Base-by-base conservation (phyloP, 2,113 vertebrate genomes). In the Serranochromis macrocephalus region DNA sequence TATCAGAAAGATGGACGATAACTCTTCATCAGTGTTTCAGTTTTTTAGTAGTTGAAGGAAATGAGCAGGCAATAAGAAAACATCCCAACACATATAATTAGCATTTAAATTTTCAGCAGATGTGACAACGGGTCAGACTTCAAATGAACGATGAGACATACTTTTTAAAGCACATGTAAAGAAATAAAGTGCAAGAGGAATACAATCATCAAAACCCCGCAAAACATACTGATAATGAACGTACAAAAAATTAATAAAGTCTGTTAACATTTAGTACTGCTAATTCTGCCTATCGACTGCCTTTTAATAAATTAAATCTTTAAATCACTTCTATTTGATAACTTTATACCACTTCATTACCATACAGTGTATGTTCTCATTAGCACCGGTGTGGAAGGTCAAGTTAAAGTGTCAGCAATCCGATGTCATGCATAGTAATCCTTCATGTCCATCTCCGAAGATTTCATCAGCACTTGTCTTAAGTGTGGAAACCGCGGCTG, bases 401-500 rank as follows among this genome's bases (percentile, higher is more conserved):
- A 54, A 58, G 31, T 81, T 85, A 63, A 85, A 88, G 80, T 66
- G 33, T 86, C 80, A 78, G 82, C 80, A 85, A 53, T 89, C 83
- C n/a, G 26, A 66, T 36, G 85, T 91, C 94, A 92, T 95, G 94
- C 94, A 92, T 93, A 92, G 90, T 53, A 45, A 83, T 81, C 73
- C 73, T 36, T 31, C 3, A 4, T 51, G 33, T 31, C 19, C 45
- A 31, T 29, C 42, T 19, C 45, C 1, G 13, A 73, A 73, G 14
- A 73, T 73, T 73, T 51, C 26, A 63, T 47, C 40, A 63, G 26
- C 12, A 66, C 29, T n/a, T 17, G 29, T 54, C 24, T 13, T 26
- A 45, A 45, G 40, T 29, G 21, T n/a, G 73, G 45, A 78, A 78
- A 33, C 73, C 3, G 10, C 19, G 26, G 66, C 16, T 57, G 85